Percentiles rank a stretch among this genome's conserved stretches.
Conservation (phyloP, 1,140 invertebrate genomes). For the Branchinecta lindahli region DNA sequence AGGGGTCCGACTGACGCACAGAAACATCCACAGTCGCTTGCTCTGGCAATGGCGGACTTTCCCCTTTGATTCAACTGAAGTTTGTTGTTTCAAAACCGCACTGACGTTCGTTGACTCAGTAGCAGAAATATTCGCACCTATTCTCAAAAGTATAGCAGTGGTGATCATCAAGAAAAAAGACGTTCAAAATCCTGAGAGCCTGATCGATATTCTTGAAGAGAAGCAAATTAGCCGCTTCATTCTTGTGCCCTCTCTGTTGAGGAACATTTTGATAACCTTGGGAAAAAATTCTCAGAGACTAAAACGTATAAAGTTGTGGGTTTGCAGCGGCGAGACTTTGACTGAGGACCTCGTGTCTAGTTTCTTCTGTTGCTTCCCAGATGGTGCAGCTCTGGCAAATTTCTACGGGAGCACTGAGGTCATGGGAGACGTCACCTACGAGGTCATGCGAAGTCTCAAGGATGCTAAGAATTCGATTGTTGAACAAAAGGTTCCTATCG, state of each 20-base stretch:
- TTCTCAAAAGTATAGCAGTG: conserved; percentile 48
- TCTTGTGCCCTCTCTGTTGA: conserved; percentile 59
- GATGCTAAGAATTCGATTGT: conserved; percentile 41
- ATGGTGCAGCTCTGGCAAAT: conserved; percentile 48
- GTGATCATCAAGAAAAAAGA: conserved; percentile 50
- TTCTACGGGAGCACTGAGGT: conserved; percentile 81
- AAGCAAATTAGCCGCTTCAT: conserved; percentile 58
- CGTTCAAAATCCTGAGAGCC: conserved; percentile 54
- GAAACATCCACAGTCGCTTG: conserved; percentile 57
- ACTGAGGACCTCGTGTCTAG: conserved; percentile 44
- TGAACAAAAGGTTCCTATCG: conserved; percentile 54
- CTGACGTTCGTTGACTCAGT: conserved; percentile 76
- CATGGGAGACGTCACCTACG: conserved; percentile 62
- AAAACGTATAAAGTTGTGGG: conserved; percentile 49
- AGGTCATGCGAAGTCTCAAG: conserved; percentile 33
- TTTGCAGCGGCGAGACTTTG: conserved; percentile 65
- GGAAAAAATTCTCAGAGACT: conserved; percentile 30
- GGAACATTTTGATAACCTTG: conserved; percentile 54
- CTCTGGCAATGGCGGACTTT: conserved; percentile 66
- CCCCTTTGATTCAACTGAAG: conserved; percentile 47
- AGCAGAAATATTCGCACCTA: conserved; percentile 64
- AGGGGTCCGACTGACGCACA: conserved; percentile 69
- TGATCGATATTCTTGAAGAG: conserved; percentile 47
- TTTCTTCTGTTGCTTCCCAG: conserved; percentile 51
- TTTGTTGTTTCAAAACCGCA: conserved; percentile 71